Base-by-base conservation (phyloP, 2,113 vertebrate species). In the Guaruba guarouba region DNA sequence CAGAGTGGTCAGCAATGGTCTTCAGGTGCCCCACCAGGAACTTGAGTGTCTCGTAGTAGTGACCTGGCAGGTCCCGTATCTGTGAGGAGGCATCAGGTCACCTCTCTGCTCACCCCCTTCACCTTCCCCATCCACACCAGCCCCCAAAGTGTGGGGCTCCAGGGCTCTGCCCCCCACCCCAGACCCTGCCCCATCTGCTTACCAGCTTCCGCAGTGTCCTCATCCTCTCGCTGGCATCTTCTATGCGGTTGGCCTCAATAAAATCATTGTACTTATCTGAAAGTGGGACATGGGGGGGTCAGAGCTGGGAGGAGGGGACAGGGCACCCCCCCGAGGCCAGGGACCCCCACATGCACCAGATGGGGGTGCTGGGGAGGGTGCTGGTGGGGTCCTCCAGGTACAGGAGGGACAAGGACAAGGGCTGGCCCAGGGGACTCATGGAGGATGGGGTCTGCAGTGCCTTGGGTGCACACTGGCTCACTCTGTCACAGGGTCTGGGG, bases 201-300 rank as follows among this genome's bases (percentile, higher is more conserved):
- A 99, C 99, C 98, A 99, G 97, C 96, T 99, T 99, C 96, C 99
- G 97, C 94, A 99, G 98, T 0, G 98, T 99, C 93, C 99, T 99
- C 94, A 99, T 98, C 75, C 99, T 98, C 82, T 99, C 99, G 10
- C 99, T 98, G 10, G 99, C 97, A 0, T 98, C 98, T 20, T 99
- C 99, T 29, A 99, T 98, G 27, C 99, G 98, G 96, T 99, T 99
- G 95, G 99, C 99, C 55, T 99, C 99, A 0, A 99, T 99, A 57
- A 99, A 99, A 92, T 99, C 99, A 0, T 98, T 99, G 97, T 99
- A 99, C 82, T 99, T 99, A 92, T 99, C 99, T 99, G 95, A 37
- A 82, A 82, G 9, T 1, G 62, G 54, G 59, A 77, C 43, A 4
- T 0, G 17, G 8, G 1, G 11, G 14, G 35, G 39, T 95, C 92